phyloP scores from a whole-genome alignment of 1,140 invertebrate species.

The Drosophila cardini region DNA sequence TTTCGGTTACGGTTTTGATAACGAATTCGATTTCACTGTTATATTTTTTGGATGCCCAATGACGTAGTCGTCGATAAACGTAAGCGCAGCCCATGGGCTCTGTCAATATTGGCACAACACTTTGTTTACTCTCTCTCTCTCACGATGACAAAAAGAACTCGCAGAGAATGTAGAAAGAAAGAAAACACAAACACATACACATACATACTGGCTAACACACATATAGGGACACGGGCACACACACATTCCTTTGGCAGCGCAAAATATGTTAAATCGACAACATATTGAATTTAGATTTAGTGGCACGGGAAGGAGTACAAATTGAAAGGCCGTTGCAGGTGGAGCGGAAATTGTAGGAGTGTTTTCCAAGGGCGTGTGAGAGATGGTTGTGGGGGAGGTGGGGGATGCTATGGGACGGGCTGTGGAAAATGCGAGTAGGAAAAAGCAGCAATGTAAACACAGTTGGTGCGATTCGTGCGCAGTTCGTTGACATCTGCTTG shows the following conservation, averaged over 20 bases:
- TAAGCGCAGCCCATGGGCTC: constrained; percentile 55
- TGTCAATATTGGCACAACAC: constrained; percentile 72
- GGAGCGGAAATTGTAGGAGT: constrained; percentile 9
- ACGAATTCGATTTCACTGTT: constrained; percentile 10
- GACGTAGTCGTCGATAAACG: constrained; percentile 37
- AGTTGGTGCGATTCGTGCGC: constrained; percentile 32
- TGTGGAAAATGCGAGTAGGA: neutral
- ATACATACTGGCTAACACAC: constrained; percentile 17
- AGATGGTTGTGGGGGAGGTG: no score
- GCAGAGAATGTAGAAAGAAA: neutral
- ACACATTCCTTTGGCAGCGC: constrained; percentile 17
- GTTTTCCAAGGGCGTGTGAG: constrained; percentile 13
- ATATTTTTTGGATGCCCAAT: constrained; percentile 15
- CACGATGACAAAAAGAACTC: constrained; percentile 20
- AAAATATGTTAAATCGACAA: constrained; percentile 78
- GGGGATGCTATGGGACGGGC: neutral
- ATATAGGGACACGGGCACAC: constrained; percentile 13
- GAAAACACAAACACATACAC: constrained; percentile 27
- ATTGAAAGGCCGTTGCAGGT: neutral
- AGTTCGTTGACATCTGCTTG: constrained; percentile 63
- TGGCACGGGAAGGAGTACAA: constrained; percentile 12
- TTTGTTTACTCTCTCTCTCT: constrained; percentile 58
- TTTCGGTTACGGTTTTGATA: constrained; percentile 5
- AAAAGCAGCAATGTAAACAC: constrained; percentile 50
- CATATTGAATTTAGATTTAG: constrained; percentile 79